Evolutionary conservation across 2,888 invertebrate genomes (phyloP), one percentile per base, ranked within the genome.

Genomic region (Desoria tigrina): DNA sequence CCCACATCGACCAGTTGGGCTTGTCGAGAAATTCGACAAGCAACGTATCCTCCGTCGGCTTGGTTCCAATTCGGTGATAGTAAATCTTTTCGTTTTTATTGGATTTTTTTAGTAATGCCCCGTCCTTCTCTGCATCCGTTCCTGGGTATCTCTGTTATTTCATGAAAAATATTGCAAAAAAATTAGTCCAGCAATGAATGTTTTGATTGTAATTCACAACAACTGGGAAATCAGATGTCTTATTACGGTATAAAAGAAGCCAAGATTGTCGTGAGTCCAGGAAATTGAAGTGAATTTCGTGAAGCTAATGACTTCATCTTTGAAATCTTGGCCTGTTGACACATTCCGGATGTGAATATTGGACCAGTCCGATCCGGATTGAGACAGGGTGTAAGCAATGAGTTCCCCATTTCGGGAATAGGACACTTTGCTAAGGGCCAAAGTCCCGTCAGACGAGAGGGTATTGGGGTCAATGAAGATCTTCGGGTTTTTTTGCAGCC

Each of bases 381-480:
- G 86, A 74, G 94, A 94, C 1, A 98, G 83, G 0, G 91, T 93
- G 81, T 96, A 98, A 0, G 96, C 96, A 82, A 92, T 89, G 27
- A 87, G 88, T 77, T 86, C 84, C 16, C 96, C 96, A 82, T 98
- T 90, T 77, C 96, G 90, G 1, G 94, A 92, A 82, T 94, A 95
- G 28, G 87, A 83, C 53, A 86, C 87, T 69, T 85, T 85, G 0
- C 87, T 85, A 51, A 95, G 82, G 2, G 93, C 89, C 59, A 93
- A 84, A 1, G 94, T 94, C 45, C 94, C 95, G 83, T 99, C 98
- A 11, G 88, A 87, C 0, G 96, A 94, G 56, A 97, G 81, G 1
- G 84, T 84, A 83, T 99, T 99, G 0, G 97, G 96, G 82, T 99
- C 96, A n/a, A 99, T 83, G 81, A 99, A 98, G 32, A 94, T 88